Evolutionary conservation across 2,113 vertebrate genomes (phyloP), one percentile per base, ranked within the genome.

Genomic region (Emydura subglobosa): DNA sequence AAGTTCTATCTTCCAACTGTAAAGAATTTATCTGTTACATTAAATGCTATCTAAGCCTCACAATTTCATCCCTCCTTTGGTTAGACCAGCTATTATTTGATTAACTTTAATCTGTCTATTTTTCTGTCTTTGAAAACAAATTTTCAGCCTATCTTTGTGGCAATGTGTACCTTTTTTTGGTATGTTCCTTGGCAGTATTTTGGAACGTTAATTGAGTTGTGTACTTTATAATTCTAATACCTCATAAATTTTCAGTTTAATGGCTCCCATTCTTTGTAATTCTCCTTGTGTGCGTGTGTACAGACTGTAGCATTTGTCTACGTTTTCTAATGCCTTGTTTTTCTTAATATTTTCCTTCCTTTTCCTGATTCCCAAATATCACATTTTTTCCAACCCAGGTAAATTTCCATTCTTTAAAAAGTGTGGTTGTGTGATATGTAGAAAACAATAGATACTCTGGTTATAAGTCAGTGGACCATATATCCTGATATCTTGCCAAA

Each of bases 1-100:
- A 80, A 79, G 82, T n/a, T 84, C 81, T 42, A 61, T 84, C 76
- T 79, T 49, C 29, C 80, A 78, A 85, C 21, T 59, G 49, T 85
- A 91, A 91, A 91, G 47, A 54, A 90, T 81, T 54, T 68, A 50
- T 68, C 89, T 57, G 76, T 91, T 83, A 85, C 79, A 86, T 91
- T 81, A 91, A 90, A 91, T 81, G 39, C 29, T 42, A 55, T 51
- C n/a, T 85, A 72, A 39, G 57, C 54, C 50, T 81, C 79, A 91
- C 80, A 22, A 65, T 55, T 85, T 80, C 61, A 91, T 44, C 50
- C 11, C 51, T 72, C 55, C 76, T 91, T 86, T 91, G 83, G 86
- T 86, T 91, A 79, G 83, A 81, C 83, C n/a, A 81, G 21, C 84
- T 85, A 55, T 22, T 19, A 49, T 80, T 72, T 91, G 57, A 86